A percentile compares a stretch with the other conserved stretches of the same genome.
Evolutionary conservation across 2,113 vertebrate genomes (phyloP).

Genomic region (Anser brachyrhynchus): DNA sequence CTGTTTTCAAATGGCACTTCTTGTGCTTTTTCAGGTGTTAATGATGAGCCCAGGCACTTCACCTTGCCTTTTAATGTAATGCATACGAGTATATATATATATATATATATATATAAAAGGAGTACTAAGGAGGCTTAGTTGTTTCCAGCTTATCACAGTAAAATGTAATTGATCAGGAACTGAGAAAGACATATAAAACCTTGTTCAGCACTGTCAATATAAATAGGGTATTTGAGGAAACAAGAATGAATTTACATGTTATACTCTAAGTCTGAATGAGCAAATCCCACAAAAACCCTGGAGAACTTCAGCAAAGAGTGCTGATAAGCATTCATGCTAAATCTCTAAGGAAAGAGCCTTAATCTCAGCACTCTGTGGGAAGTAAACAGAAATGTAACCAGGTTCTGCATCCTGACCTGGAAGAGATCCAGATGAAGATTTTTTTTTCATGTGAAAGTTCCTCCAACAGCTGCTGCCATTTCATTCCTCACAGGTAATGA

Average conservation of each 20-base stretch:
- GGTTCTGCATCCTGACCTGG: neutral
- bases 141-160: neutral
- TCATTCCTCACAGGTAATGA: neutral
- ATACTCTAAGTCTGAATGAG: neutral
- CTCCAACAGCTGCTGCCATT: conserved; percentile 8
- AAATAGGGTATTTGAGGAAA: neutral
- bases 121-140: neutral
- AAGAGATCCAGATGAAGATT: neutral
- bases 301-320: neutral
- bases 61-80: neutral
- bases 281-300: neutral
- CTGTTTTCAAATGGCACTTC: neutral
- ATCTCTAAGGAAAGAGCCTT: neutral
- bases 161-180: neutral
- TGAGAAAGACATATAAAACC: neutral
- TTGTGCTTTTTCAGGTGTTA: neutral
- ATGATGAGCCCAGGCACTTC: neutral
- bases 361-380: neutral
- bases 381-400: neutral
- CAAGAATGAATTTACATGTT: neutral
- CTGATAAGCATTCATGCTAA: neutral
- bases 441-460: neutral
- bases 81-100: too few relatives aligned
- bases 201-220: neutral
- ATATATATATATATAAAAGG: too few relatives aligned